Evolutionary conservation across 2,113 vertebrate genomes (phyloP), one percentile per base, ranked within the genome.

Genomic region (Corapipo altera): DNA sequence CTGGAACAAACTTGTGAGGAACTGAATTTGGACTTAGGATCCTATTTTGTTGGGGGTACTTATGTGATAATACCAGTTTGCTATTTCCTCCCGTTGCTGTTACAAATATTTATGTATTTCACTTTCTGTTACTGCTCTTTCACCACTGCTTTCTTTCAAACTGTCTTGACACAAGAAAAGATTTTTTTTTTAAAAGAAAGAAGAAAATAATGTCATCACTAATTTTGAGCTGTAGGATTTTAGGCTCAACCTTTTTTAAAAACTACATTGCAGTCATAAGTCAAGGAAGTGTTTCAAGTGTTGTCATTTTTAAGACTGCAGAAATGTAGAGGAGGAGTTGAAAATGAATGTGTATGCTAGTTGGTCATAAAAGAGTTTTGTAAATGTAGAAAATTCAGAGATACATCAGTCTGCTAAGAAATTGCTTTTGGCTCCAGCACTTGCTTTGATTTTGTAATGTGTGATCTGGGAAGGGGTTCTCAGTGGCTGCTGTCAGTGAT

Each of bases 1-100:
- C 84, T 91, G 81, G 61, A 95, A 94, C 73, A 93, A 84, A 87
- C 93, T 83, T 79, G 51, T 74, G 93, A 94, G 82, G 72, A 96
- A 21, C 64, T 80, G 59, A 85, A 48, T 83, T 77, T 88, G 79
- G 64, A 66, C 35, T 83, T 85, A n/a, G 69, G 52, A 78, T 93
- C n/a, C 23, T 86, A 59, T 81, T 95, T 55, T 85, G 27, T 44
- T 23, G 48, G 44, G 72, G 6, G 5, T 57, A 26, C 61, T 71
- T 55, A 14, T 0, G 5, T 13, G 1, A 32, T 59, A 39, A 73
- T 62, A 59, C 46, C 72, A 30, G 51, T 37, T 76, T 4, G 11
- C 16, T 64, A 0, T 70, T 77, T 92, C 61, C 27, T 93, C 19
- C 28, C 4, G 1, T 74, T 59, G 35, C 79, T 77, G 14, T 86